phyloP scores from a whole-genome alignment of 1,140 invertebrate genomes.

The Neodiprion pinetum region DNA sequence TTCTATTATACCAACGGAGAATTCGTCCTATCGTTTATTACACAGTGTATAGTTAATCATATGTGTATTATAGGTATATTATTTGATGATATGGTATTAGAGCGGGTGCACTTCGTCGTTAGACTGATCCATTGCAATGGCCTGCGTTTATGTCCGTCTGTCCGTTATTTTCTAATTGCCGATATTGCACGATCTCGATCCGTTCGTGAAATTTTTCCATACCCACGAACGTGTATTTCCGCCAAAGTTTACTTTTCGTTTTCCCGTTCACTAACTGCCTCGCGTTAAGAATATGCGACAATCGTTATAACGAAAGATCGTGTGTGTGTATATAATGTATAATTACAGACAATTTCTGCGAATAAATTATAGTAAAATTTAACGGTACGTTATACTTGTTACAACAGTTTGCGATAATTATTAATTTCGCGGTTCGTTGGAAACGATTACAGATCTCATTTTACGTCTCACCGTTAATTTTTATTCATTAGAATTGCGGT shows the following conservation, averaged over 20 bases:
- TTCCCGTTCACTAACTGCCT: not conserved
- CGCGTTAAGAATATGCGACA: too few relatives aligned
- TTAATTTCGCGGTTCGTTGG: too few relatives aligned
- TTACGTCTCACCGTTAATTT: too few relatives aligned
- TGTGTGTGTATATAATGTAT: too few relatives aligned
- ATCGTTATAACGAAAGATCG: too few relatives aligned
- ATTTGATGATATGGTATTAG: not conserved
- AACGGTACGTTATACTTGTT: too few relatives aligned
- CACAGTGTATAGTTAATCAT: not conserved
- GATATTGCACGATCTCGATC: not conserved
- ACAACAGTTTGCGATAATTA: too few relatives aligned
- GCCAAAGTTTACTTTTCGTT: not conserved
- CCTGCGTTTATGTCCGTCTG: not conserved
- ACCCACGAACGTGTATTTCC: not conserved
- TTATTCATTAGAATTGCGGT: too few relatives aligned
- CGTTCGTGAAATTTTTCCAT: not conserved
- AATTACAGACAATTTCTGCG: too few relatives aligned
- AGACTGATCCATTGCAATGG: not conserved
- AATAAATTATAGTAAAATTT: too few relatives aligned
- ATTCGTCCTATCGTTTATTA: too few relatives aligned
- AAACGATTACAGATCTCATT: too few relatives aligned
- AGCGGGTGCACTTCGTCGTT: not conserved
- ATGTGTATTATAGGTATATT: not conserved
- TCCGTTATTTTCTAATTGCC: not conserved
- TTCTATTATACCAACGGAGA: not conserved